Base-by-base conservation (phyloP, 2,888 invertebrate species). In the Panopea generosa region DNA sequence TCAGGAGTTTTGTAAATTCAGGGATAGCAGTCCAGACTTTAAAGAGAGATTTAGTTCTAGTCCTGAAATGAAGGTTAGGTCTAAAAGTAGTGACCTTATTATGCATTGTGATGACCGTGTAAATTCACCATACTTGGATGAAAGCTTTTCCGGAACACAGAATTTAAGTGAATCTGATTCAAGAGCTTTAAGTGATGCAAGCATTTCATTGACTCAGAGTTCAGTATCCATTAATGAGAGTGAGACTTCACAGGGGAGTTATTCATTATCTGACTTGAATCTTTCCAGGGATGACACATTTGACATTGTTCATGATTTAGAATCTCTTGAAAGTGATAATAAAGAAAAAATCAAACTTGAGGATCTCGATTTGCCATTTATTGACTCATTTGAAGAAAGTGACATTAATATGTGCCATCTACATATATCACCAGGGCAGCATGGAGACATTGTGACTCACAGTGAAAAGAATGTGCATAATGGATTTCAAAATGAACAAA, bases 161-260 rank as follows among this genome's bases (percentile, higher is more conserved):
- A 52, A 56, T 49, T 26, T 72, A 14, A 77, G 77, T 77, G 77
- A 77, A 55, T 77, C 77, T 22, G 77, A 77, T 65, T 77, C 77
- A 14, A 65, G 65, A 65, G 77, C 65, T 9, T 49, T 77, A 38
- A 77, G 77, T 71, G 77, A 77, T 24, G 72, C 56, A 24, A 77
- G 77, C 43, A 60, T 72, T n/a, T 77, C 77, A 18, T 49, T 77
- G 27, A 77, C 72, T 26, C 77, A 77, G 45, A 77, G 77, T 56
- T 77, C 77, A 38, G 65, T 72, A 14, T 77, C 77, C 6, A 72
- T 77, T 22, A 77, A 77, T 57, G 77, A 69, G 33, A 77, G 77
- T 77, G 77, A 77, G 65, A 77, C 77, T 24, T 77, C 77, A 6
- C 77, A 77, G 47, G 77, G 77, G 18, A 77, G 77, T 40, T 77